phyloP scores from a whole-genome alignment of 30 jellyfish, hydroid and myxozoan species.

The Turritopsis dohrnii region DNA sequence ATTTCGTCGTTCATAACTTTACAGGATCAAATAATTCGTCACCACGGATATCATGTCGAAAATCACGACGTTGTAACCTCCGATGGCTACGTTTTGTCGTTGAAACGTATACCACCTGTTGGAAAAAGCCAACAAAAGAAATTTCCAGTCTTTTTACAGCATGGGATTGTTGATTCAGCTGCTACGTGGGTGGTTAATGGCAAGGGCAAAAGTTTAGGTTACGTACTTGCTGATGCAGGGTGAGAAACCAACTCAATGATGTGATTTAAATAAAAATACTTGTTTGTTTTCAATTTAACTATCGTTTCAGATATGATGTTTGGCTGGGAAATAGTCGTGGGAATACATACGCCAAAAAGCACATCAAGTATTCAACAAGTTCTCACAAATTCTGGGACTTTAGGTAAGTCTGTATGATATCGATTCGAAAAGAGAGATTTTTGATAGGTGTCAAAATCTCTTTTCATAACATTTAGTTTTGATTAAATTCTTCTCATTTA shows the following conservation, averaged over 20 bases:
- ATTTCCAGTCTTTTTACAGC: slow-evolving; percentile 68
- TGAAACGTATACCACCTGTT: slow-evolving; percentile 58
- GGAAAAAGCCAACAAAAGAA: slow-evolving; percentile 24
- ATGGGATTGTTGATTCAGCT: slow-evolving; percentile 75
- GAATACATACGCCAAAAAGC: slow-evolving; percentile 70
- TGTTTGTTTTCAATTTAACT: neutral
- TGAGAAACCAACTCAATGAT: neutral
- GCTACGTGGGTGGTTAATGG: slow-evolving; percentile 63
- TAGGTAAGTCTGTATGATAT: slow-evolving; percentile 28
- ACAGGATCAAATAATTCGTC: slow-evolving; percentile 59
- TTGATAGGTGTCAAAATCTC: neutral
- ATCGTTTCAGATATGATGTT: slow-evolving; percentile 51
- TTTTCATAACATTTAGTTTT: no score
- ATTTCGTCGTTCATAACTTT: no score
- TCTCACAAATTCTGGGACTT: slow-evolving; percentile 86
- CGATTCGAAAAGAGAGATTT: neutral
- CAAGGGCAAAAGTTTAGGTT: slow-evolving; percentile 70
- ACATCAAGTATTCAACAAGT: slow-evolving; percentile 41
- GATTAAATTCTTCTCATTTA: neutral
- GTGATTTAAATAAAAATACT: neutral
- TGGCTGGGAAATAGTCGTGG: slow-evolving; percentile 98
- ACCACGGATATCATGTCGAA: slow-evolving; percentile 68
- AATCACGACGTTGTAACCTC: slow-evolving; percentile 55
- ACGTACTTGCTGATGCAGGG: slow-evolving; percentile 77
- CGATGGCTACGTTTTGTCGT: slow-evolving; percentile 61